phyloP scores from a whole-genome alignment of 1,140 invertebrate genomes.

The Gonatopus flavifemur region DNA sequence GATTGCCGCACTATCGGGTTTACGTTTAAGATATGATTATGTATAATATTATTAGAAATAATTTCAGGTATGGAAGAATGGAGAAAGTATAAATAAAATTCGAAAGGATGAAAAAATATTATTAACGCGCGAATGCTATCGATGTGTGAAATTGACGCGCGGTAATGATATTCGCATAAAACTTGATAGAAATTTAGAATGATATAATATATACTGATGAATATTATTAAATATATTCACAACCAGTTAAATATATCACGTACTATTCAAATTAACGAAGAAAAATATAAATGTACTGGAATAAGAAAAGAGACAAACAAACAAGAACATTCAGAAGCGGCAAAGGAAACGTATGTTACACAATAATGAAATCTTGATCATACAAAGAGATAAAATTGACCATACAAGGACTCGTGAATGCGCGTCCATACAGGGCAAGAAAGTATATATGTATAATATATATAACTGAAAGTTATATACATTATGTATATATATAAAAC shows the following conservation, averaged over 20 bases:
- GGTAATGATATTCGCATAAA: constrained; percentile 21
- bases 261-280: constrained; percentile 33
- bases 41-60: constrained; percentile 33
- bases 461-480: constrained; percentile 40
- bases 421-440: constrained; percentile 15
- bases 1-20: constrained; percentile 20
- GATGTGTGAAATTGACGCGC: constrained; percentile 23
- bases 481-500: constrained; percentile 47
- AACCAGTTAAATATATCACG: constrained; percentile 24
- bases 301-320: too few relatives aligned
- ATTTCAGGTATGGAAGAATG: too few relatives aligned
- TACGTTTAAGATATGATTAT: constrained; percentile 28
- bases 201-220: constrained; percentile 32
- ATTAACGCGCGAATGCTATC: constrained; percentile 26
- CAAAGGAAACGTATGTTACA: constrained; percentile 17
- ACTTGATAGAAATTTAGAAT: constrained; percentile 35
- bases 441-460: constrained; percentile 43
- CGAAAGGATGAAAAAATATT: constrained; percentile 30
- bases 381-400: constrained; percentile 24
- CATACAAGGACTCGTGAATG: constrained; percentile 13
- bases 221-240: constrained; percentile 36
- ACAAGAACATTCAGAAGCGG: constrained; percentile 16
- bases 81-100: constrained; percentile 18
- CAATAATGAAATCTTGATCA: constrained; percentile 28
- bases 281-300: constrained; percentile 15